Percentiles rank a stretch among this genome's conserved stretches.
Conservation (phyloP, 2,113 vertebrate species). For the Oncorhynchus clarkii region DNA sequence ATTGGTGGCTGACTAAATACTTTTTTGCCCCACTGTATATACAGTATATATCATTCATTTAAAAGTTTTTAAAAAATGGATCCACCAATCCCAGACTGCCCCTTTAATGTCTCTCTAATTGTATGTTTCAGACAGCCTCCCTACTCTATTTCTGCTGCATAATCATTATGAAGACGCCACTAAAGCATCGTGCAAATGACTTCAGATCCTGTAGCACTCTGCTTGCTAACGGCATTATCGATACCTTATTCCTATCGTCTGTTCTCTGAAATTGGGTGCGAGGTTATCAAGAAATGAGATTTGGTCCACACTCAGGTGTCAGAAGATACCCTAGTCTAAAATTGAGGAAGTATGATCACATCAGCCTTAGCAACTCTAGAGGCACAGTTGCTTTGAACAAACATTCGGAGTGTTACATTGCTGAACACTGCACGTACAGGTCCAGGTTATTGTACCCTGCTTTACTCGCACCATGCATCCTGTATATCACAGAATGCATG, state of each 20-base stretch:
- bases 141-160: neutral
- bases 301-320: neutral
- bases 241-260: neutral
- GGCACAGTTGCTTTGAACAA: no score
- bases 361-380: no score
- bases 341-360: no score
- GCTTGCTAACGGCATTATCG: neutral
- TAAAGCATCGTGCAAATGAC: neutral
- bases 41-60: no score
- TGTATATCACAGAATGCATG: neutral
- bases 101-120: neutral
- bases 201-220: neutral
- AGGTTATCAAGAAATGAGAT: neutral
- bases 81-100: neutral
- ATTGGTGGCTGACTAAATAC: no score
- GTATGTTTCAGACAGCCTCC: neutral
- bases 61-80: no score
- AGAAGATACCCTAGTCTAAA: neutral
- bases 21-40: no score
- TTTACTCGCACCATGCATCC: neutral
- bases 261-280: neutral
- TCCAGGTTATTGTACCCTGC: neutral
- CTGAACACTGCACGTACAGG: no score
- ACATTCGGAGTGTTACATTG: no score
- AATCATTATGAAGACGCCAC: neutral